Percentiles rank a stretch among this genome's conserved stretches.
Evolutionary conservation across 2,888 invertebrate species (phyloP).

Genomic region (Idaea dimidiata): DNA sequence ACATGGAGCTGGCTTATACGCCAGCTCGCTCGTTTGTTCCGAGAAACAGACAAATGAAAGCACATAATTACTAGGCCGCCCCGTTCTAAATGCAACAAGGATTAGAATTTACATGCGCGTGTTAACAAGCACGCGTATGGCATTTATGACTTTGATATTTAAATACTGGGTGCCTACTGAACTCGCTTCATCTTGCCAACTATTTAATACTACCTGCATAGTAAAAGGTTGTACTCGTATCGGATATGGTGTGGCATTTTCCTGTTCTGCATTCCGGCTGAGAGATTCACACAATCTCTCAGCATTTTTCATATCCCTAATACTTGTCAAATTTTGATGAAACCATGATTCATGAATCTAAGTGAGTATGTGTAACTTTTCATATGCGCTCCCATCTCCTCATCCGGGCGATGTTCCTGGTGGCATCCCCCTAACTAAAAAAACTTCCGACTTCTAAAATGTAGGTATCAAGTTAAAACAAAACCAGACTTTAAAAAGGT

Average conservation of each 20-base stretch:
- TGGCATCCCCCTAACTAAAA: too few relatives aligned
- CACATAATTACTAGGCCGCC: slow-evolving; percentile 79
- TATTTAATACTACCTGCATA: slow-evolving; percentile 25
- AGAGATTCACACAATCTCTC: slow-evolving; percentile 18
- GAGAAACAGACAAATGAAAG: slow-evolving; percentile 79
- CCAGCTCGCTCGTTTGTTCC: slow-evolving; percentile 71
- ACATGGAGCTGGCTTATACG: slow-evolving; percentile 75
- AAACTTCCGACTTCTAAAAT: too few relatives aligned
- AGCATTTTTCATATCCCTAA: neutral
- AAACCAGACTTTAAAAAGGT: too few relatives aligned
- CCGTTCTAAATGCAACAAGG: slow-evolving; percentile 78
- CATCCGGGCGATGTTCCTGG: too few relatives aligned
- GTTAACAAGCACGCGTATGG: slow-evolving; percentile 76
- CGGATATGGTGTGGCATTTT: slow-evolving; percentile 29
- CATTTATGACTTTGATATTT: slow-evolving; percentile 76
- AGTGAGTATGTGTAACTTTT: too few relatives aligned
- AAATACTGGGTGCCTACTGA: slow-evolving; percentile 44
- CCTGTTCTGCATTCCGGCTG: slow-evolving; percentile 22
- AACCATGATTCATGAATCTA: neutral
- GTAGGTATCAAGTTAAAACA: too few relatives aligned
- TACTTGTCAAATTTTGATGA: neutral
- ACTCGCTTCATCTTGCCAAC: slow-evolving; percentile 26
- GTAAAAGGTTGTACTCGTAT: slow-evolving; percentile 27
- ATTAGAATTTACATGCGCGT: slow-evolving; percentile 77
- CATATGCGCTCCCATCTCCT: too few relatives aligned